These are phyloP conservation scores for Hipparchia sbordonii DNA, from an alignment of 2,888 invertebrate genomes.

Conservation along the genomic window DNA sequence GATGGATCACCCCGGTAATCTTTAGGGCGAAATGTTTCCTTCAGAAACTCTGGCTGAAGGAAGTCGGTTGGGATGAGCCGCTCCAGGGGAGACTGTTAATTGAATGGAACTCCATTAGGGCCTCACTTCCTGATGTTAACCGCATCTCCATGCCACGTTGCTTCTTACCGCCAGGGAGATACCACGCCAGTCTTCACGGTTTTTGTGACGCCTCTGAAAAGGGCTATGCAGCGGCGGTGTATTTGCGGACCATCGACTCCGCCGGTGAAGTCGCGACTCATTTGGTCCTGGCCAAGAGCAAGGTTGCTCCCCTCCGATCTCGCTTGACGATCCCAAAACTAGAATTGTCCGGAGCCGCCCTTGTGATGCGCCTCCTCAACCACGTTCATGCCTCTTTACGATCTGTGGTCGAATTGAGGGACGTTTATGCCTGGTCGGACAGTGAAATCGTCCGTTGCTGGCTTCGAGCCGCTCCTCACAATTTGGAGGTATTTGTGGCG, in stretches of 20 bases:
- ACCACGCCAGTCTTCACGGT: conserved; percentile 11
- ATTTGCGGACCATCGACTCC: conserved; percentile 12
- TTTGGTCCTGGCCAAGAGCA: conserved; percentile 28
- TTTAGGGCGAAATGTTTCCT: conserved; percentile 46
- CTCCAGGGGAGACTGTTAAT: conserved; percentile 33
- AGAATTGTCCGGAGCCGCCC: conserved; percentile 29
- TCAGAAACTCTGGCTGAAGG: conserved; percentile 48
- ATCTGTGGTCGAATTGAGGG: neutral
- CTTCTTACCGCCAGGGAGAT: neutral
- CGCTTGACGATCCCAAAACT: conserved; percentile 29
- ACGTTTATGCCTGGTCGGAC: conserved; percentile 27
- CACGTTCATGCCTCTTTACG: neutral
- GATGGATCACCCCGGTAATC: conserved; percentile 45
- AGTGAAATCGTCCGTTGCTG: conserved; percentile 29
- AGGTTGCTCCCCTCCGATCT: conserved; percentile 28
- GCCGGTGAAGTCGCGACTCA: conserved; percentile 11
- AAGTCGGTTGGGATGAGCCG: conserved; percentile 47
- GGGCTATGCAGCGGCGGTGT: conserved; percentile 30
- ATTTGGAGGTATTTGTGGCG: neutral
- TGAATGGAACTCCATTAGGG: conserved; percentile 37
- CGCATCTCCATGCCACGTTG: neutral
- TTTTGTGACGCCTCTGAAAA: conserved; percentile 35
- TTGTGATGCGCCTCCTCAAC: conserved; percentile 18
- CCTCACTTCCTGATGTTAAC: neutral
- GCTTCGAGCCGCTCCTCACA: too few relatives aligned